Evolutionary conservation across 2,113 vertebrate genomes (phyloP).

Genomic region (Tachuris rubrigastra): DNA sequence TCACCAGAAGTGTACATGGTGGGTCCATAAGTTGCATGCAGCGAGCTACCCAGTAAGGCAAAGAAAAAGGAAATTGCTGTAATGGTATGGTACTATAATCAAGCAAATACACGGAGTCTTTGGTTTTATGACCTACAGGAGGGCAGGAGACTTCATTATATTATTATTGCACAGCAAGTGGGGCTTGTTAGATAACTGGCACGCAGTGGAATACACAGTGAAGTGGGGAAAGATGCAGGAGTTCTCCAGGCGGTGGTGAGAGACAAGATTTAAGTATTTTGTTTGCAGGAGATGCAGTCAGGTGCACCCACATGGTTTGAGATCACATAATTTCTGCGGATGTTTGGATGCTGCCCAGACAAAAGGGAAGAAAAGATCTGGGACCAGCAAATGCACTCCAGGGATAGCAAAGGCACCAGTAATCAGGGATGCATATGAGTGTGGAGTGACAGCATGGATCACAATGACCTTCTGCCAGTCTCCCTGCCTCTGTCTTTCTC

Average conservation of each 20-base stretch:
- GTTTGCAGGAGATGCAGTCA: not conserved
- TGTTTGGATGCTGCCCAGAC: not conserved
- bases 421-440: not conserved
- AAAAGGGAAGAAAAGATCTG: not conserved
- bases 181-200: not conserved
- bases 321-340: not conserved
- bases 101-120: not conserved
- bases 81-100: not conserved
- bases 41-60: not conserved
- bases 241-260: not conserved
- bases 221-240: not conserved
- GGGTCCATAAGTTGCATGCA: not conserved
- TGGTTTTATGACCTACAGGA: not conserved
- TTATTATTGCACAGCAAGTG: not conserved
- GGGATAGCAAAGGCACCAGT: not conserved
- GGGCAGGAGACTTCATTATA: not conserved
- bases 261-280: not conserved
- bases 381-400: not conserved
- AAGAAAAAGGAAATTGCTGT: not conserved
- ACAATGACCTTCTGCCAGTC: not conserved
- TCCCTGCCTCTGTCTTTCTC: not conserved
- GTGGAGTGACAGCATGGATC: not conserved
- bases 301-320: fast-evolving
- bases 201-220: not conserved
- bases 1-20: not conserved